phyloP scores from a whole-genome alignment of 2,113 vertebrate species.

The Archilochus colubris region DNA sequence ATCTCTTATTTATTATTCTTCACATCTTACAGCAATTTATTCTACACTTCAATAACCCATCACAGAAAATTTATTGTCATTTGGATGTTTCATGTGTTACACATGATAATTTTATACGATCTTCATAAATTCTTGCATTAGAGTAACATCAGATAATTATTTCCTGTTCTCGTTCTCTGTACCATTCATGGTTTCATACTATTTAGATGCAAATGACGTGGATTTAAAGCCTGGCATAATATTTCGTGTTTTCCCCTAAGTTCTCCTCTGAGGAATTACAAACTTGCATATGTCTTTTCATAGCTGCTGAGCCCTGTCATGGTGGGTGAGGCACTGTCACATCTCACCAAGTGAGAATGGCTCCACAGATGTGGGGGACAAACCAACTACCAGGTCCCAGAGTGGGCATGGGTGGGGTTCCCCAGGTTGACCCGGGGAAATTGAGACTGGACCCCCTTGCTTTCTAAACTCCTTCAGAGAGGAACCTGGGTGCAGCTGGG shows the following conservation, averaged over 20 bases:
- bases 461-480: no score
- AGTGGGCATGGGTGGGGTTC: no score
- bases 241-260: neutral
- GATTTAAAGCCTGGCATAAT: neutral
- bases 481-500: no score
- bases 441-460: no score
- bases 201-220: neutral
- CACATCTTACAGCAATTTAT: neutral
- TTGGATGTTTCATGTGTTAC: neutral
- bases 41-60: neutral
- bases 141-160: neutral
- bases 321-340: no score
- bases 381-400: no score
- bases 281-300: neutral
- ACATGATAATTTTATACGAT: neutral
- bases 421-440: no score
- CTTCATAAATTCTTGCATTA: neutral
- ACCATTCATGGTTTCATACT: neutral
- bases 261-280: neutral
- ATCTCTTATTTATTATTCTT: neutral
- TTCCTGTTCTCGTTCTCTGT: neutral
- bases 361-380: no score
- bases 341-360: no score
- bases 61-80: neutral
- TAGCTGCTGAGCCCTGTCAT: neutral